These are phyloP conservation scores for Scomber colias DNA, from an alignment of 2,113 vertebrate species.

Conservation along the genomic window DNA sequence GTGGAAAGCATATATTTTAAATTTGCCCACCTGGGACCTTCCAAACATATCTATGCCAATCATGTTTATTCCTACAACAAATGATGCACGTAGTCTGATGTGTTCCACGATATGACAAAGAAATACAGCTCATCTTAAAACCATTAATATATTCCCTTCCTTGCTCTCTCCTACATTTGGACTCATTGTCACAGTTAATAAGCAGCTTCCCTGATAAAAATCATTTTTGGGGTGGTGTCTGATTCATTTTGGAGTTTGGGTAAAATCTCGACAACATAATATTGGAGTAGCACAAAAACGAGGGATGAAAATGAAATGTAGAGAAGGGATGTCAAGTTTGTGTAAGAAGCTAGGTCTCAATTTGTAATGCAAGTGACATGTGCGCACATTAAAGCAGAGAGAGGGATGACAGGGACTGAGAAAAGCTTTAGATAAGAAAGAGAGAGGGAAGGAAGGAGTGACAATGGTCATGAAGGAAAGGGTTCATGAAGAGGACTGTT, in stretches of 20 bases:
- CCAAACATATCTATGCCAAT: conserved; percentile 16
- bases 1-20: not conserved
- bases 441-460: not conserved
- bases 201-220: not conserved
- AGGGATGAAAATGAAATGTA: conserved; percentile 19
- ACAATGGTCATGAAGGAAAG: not conserved
- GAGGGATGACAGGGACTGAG: not conserved
- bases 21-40: not conserved
- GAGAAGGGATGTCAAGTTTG: conserved; percentile 18
- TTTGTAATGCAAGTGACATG: conserved; percentile 28
- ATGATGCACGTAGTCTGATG: not conserved
- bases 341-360: not conserved
- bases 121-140: not conserved
- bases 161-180: not conserved
- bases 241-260: not conserved
- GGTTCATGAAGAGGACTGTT: not conserved
- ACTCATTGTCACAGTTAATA: not conserved
- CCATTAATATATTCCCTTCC: not conserved
- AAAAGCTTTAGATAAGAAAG: not conserved
- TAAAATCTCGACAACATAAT: conserved; percentile 1
- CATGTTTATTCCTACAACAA: not conserved
- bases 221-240: not conserved
- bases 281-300: not conserved
- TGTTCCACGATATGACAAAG: too few species aligned
- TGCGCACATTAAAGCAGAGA: conserved; percentile 8